Conservation (phyloP, 2,797 vertebrate genomes). For the Danionella dracula region DNA sequence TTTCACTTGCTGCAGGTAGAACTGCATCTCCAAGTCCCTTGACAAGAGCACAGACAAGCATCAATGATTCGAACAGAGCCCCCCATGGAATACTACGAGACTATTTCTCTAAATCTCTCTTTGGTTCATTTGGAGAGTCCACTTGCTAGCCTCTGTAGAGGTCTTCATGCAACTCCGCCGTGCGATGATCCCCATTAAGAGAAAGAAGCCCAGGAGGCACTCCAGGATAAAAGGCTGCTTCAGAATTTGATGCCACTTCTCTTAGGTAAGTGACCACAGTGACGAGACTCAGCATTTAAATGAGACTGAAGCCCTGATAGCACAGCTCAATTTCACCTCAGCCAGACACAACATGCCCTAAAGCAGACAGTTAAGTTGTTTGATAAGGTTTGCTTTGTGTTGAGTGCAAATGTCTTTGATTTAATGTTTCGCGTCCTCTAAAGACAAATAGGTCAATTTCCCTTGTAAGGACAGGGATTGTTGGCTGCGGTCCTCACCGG, state of each 20-base stretch:
- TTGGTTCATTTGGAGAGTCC: constrained; percentile 43
- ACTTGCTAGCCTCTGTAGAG: constrained; percentile 23
- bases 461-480: constrained; percentile 3
- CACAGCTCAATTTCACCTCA: not conserved
- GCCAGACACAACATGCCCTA: constrained; percentile 1
- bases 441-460: constrained; percentile 13
- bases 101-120: constrained; percentile 44
- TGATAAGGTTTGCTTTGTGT: constrained; percentile 11
- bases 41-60: constrained; percentile 59
- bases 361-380: constrained; percentile 2
- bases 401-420: not conserved
- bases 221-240: constrained; percentile 16
- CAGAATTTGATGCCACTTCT: constrained; percentile 26
- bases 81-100: constrained; percentile 37
- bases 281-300: constrained; percentile 32
- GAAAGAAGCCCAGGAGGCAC: constrained; percentile 32
- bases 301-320: constrained; percentile 18
- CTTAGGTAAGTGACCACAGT: constrained; percentile 34
- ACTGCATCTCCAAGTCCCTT: constrained; percentile 45
- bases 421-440: constrained; percentile 7
- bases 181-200: constrained; percentile 42
- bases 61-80: constrained; percentile 46
- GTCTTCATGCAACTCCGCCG: constrained; percentile 40
- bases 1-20: constrained; percentile 47
- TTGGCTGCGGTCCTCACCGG: constrained; percentile 20